Base-by-base conservation (phyloP, 2,888 invertebrate genomes). In the Pseudococcus longispinus region DNA sequence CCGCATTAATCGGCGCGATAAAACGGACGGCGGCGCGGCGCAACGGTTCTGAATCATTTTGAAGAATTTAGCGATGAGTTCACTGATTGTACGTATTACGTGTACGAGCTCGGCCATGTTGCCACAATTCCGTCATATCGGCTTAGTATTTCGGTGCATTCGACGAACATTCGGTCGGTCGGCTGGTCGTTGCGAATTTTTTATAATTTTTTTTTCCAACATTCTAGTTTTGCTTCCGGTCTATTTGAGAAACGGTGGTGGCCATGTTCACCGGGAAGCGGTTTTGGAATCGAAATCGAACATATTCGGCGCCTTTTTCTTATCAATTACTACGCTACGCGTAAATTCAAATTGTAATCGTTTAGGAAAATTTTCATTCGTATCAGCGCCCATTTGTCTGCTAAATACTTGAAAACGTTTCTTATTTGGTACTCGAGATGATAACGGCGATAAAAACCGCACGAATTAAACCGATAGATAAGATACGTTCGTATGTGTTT, bases 51-150 rank as follows among this genome's bases (percentile, higher is more conserved):
- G 77, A 80, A 80, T 80, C 77, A 80, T 80, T 80, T 80, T 80
- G 20, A 80, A 80, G 77, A 80, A 80, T 80, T 80, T 80, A 80
- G 77, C 77, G 77, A 80, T 80, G 77, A 80, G 77, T 80, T 80
- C 77, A 80, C 77, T 23, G 77, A 80, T 80, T 80, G 26, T 80
- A 42, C 18, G n/a, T 29, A 42, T 70, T 70, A 70, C 29, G 77
- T 80, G 18, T 74, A 29, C 60, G 20, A 20, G 37, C 20, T 42
- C 77, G 37, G 77, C 77, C 37, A 37, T 29, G 77, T 42, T 80
- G 77, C 77, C 77, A 42, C 11, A 20, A 80, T 37, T 80, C 77
- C 29, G 15, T 5, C 8, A 2, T 80, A 80, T 74, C 13, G 32
- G 74, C 32, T 18, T n/a, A 74, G 9, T 70, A 70, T 55, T 60